Evolutionary conservation across 2,888 invertebrate genomes (phyloP), one percentile per base, ranked within the genome.

Genomic region (Drosophila recens): DNA sequence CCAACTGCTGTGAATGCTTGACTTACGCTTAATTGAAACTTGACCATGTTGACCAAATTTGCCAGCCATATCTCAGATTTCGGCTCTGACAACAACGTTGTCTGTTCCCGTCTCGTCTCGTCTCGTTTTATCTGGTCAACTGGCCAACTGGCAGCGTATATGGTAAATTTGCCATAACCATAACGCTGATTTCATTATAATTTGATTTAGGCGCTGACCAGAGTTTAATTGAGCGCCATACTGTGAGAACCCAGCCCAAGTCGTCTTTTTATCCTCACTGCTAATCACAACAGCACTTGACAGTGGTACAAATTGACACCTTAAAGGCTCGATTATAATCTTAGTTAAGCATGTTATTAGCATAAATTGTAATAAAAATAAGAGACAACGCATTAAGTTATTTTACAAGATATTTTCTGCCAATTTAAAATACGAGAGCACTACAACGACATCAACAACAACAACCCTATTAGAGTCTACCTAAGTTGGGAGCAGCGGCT

Each of bases 81-180:
- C 67, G 59, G 62, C 66, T 65, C 23, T 43, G 48, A 46, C 46
- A 38, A 46, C 46, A 38, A 17, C 56, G 56, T 56, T 40, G 30
- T 58, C 48, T 54, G 13, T 33, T 45, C 51, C 27, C 51, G 48
- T 68, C 42, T 38, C 13, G 20, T 57, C n/a, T 20, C 20, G 20
- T 20, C 4, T 38, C 27, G 8, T 17, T 17, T 17, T 17, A 17
- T 6, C 51, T 33, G 57, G 51, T 67, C 67, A 30, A 30, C 43
- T 66, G 72, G 45, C 52, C 66, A 54, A 59, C 52, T 40, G 38
- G 57, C 36, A 43, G 71, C 90, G 79, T 89, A 88, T 83, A 88
- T 90, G 91, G 91, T 82, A 89, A 91, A 89, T 87, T 89, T 82
- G 80, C 91, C 91, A 90, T 90, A 86, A 87, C 90, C 90, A 89